Evolutionary conservation across 2,797 vertebrate species (phyloP).

Genomic region (Lagorchestes hirsutus): DNA sequence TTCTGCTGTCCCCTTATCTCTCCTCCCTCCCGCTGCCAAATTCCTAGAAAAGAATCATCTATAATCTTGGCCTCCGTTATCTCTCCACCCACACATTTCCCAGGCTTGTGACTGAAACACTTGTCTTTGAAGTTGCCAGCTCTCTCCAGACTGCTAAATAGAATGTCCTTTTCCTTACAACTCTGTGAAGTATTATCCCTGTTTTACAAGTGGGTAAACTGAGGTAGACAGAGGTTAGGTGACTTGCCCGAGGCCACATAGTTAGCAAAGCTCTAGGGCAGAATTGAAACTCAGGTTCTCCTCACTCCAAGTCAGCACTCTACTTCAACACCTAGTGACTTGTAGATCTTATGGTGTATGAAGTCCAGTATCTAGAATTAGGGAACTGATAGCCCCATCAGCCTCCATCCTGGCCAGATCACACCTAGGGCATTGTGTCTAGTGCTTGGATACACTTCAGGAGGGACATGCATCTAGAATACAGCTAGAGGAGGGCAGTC

Average conservation of each 20-base stretch:
- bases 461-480: background rate
- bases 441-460: background rate
- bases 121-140: background rate
- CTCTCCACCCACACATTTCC: background rate
- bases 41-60: background rate
- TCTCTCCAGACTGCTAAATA: background rate
- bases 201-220: background rate
- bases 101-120: background rate
- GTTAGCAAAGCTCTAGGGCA: background rate
- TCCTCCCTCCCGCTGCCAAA: background rate
- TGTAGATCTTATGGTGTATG: no score
- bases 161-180: background rate
- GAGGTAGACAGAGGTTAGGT: background rate
- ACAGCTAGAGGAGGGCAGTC: no score
- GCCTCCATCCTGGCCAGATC: background rate
- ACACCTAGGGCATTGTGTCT: background rate
- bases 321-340: no score
- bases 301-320: no score
- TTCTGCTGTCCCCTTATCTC: background rate
- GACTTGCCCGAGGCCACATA: background rate
- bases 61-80: background rate
- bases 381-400: no score
- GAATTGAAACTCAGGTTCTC: background rate
- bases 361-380: no score
- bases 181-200: background rate